phyloP scores from a whole-genome alignment of 2,888 invertebrate species.

The Stenichneumon culpator region DNA sequence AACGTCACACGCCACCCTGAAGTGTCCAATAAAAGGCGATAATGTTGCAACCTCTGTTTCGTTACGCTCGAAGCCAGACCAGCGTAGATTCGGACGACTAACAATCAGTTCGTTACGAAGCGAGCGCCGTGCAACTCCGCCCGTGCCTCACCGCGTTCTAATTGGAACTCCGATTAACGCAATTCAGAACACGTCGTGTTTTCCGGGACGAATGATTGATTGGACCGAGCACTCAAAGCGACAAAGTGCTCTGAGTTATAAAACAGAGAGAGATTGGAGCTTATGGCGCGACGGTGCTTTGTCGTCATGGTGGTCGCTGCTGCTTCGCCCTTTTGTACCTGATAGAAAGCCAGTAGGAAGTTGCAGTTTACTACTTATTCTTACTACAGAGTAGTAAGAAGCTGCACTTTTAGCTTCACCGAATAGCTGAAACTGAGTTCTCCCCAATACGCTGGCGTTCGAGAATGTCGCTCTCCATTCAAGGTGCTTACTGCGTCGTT shows the following conservation, averaged over 20 bases:
- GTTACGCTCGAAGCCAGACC: too few relatives aligned
- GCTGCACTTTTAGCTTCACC: not conserved
- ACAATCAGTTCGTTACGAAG: slow-evolving; percentile 1
- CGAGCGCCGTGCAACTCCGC: not conserved
- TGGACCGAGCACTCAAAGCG: slow-evolving; percentile 32
- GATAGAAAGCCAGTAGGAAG: not conserved
- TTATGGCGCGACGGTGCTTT: slow-evolving; percentile 9
- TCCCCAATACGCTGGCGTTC: slow-evolving; percentile 16
- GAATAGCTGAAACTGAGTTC: slow-evolving; percentile 38
- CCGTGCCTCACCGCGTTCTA: not conserved
- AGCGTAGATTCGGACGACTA: not conserved
- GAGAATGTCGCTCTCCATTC: slow-evolving; percentile 33
- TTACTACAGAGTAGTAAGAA: too few relatives aligned
- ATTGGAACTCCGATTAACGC: slow-evolving; percentile 46
- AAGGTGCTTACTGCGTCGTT: not conserved
- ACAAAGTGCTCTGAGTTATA: slow-evolving; percentile 32
- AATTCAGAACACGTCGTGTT: slow-evolving; percentile 48
- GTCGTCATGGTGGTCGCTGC: slow-evolving; percentile 13
- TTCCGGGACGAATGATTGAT: slow-evolving; percentile 36
- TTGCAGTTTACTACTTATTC: too few relatives aligned
- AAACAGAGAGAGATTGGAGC: slow-evolving; percentile 51
- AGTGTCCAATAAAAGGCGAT: too few relatives aligned
- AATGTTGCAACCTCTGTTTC: too few relatives aligned
- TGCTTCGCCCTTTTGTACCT: slow-evolving; percentile 3
- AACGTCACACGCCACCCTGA: too few relatives aligned